Evolutionary conservation across 2,888 invertebrate species (phyloP).

Genomic region (Dastarcus helophoroides): DNA sequence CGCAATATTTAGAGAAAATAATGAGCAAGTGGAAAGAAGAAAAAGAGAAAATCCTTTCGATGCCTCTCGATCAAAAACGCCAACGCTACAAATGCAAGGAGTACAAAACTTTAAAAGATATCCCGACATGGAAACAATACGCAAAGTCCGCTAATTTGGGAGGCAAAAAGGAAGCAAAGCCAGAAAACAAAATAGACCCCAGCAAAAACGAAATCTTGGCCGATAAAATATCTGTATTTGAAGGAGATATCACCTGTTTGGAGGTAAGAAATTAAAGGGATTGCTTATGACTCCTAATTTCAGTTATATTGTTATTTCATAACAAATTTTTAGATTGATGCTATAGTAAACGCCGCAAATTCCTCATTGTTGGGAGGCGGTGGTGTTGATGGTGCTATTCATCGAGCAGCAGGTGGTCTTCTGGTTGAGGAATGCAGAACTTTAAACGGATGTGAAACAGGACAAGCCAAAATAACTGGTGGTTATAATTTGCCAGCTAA

Average conservation of each 20-base stretch:
- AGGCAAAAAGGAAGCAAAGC: conserved; percentile 28
- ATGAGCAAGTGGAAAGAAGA: conserved; percentile 43
- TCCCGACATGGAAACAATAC: conserved; percentile 48
- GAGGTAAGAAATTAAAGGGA: conserved; percentile 39
- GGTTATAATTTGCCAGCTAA: conserved; percentile 75
- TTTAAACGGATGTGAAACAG: conserved; percentile 65
- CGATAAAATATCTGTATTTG: conserved; percentile 54
- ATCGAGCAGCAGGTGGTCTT: conserved; percentile 61
- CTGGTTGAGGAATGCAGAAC: conserved; percentile 60
- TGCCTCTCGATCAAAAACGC: conserved; percentile 45
- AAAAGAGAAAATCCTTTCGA: conserved; percentile 42
- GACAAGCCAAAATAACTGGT: conserved; percentile 72
- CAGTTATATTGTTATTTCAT: conserved; percentile 4
- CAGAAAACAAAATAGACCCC: conserved; percentile 33
- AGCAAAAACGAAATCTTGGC: conserved; percentile 38
- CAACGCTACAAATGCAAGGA: too few relatives aligned
- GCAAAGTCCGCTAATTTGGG: conserved; percentile 27
- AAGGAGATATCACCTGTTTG: conserved; percentile 73
- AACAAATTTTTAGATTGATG: conserved; percentile 53
- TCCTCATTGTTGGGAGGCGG: conserved; percentile 63
- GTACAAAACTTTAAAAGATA: conserved; percentile 35
- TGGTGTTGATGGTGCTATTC: conserved; percentile 87
- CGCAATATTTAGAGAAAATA: too few relatives aligned
- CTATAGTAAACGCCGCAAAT: conserved; percentile 87
- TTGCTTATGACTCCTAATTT: not conserved